A percentile compares a stretch with the other conserved stretches of the same genome.
Conservation (phyloP, 2,113 vertebrate species). For the Brachyhypopomus occidentalis region DNA sequence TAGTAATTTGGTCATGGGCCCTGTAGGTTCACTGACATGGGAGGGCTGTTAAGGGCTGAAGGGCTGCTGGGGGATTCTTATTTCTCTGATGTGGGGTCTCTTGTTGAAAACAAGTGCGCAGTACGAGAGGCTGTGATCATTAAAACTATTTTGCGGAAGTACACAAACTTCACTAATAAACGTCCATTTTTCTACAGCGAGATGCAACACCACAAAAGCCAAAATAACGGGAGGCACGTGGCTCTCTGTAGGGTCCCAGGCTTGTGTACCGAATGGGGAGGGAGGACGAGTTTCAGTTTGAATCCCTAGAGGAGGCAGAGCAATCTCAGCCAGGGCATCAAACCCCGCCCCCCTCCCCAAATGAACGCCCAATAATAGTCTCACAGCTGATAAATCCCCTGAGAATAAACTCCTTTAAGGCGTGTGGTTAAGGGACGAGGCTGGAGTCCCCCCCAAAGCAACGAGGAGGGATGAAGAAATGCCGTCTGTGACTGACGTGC, state of each 20-base stretch:
- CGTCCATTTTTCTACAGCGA: neutral
- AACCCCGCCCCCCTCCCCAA: conserved; percentile 1
- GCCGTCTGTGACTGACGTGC: no score
- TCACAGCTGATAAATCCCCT: conserved; percentile 27
- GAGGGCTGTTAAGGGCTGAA: neutral
- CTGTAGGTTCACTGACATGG: neutral
- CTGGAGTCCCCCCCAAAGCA: neutral
- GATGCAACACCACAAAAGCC: neutral
- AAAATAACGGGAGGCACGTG: neutral
- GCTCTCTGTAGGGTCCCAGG: conserved; percentile 10
- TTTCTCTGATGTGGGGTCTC: conserved; percentile 1
- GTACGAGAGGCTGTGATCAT: neutral
- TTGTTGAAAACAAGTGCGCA: neutral
- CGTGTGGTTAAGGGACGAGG: neutral
- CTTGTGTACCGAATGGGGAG: conserved; percentile 34
- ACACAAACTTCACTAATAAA: neutral
- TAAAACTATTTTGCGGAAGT: neutral
- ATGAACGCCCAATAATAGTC: conserved; percentile 31
- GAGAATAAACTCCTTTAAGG: conserved; percentile 12
- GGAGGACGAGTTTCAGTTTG: conserved; percentile 24
- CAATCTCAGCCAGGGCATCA: conserved; percentile 35
- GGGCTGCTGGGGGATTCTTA: neutral
- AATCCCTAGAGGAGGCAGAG: neutral
- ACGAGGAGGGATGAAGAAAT: neutral
- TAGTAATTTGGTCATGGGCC: conserved; percentile 26